Base-by-base conservation (phyloP, 2,113 vertebrate genomes). In the Tetraodon nigroviridis region DNA sequence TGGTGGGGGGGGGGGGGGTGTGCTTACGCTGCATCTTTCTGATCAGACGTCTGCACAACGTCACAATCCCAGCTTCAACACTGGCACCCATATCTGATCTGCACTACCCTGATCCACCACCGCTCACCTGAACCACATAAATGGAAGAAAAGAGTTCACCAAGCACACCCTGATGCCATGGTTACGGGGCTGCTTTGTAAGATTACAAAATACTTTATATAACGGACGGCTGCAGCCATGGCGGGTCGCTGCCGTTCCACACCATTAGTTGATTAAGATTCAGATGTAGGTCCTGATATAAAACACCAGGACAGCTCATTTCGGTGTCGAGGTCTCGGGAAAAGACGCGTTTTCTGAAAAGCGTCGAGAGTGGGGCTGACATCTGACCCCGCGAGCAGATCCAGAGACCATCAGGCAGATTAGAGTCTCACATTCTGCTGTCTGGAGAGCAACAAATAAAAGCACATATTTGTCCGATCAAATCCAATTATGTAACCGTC, bases 401-500 rank as follows among this genome's bases (percentile, higher is more conserved):
- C 32, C 51, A 54, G 59, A 6, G 22, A 71, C 46, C 46, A 58
- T 58, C 59, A 61, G 55, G 5, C 62, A 56, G 67, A 49, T 78
- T 56, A 53, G 62, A 74, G 27, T 59, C 54, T 61, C 17, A 41
- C 46, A 55, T 21, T 42, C 55, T 24, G 49, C 52, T 52, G 18
- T 54, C 55, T 51, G 44, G 1, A 27, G 24, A 27, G 24, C 24
- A 27, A 27, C 42, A 69, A 73, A 81, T 65, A 52, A 80, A 81
- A 64, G 41, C 55, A 61, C 60, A 73, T 67, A 55, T 72, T 73
- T 63, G 68, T 52, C 53, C 6, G 32, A 71, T 68, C 40, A 73
- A 71, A 78, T 75, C 41, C 58, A 73, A 57, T 83, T 80, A 68
- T 69, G 44, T 78, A 76, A 78, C 69, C 42, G 40, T 40, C 48